Evolutionary conservation across 1,140 invertebrate species (phyloP).

Genomic region (Musca domestica): DNA sequence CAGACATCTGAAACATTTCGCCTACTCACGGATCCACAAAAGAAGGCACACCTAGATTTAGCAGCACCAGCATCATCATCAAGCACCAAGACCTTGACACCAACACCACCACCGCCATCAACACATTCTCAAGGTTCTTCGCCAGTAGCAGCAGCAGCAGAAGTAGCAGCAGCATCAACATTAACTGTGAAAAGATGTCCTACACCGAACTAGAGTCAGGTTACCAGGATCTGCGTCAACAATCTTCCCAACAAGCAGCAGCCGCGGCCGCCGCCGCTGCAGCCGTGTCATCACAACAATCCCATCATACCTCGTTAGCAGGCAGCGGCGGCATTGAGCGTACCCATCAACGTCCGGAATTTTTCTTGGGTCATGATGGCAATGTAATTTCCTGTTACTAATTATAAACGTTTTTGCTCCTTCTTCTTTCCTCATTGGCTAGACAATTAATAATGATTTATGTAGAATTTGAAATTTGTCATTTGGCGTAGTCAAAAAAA

Average conservation of each 20-base stretch:
- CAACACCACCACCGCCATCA: not conserved
- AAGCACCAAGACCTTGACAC: too few relatives aligned
- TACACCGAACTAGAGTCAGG: constrained; percentile 87
- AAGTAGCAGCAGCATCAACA: not conserved
- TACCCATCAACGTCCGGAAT: constrained; percentile 53
- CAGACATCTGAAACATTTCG: not conserved
- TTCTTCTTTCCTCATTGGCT: not conserved
- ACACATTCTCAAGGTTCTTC: not conserved
- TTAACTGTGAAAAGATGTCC: constrained; percentile 62
- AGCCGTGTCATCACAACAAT: constrained; percentile 15
- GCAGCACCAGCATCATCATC: too few relatives aligned
- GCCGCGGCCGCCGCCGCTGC: constrained; percentile 35
- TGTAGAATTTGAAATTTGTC: too few relatives aligned
- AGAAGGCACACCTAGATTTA: too few relatives aligned
- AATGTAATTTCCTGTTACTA: constrained; percentile 53
- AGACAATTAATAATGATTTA: not conserved
- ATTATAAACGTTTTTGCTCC: not conserved
- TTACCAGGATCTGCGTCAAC: constrained; percentile 75
- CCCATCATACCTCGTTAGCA: not conserved
- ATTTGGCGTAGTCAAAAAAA: too few relatives aligned
- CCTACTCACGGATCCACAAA: too few relatives aligned
- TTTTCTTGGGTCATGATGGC: constrained; percentile 66
- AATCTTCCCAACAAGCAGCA: constrained; percentile 43
- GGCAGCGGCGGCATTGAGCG: constrained; percentile 14
- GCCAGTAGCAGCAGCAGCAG: too few relatives aligned